Evolutionary conservation across 1,140 invertebrate species (phyloP).

Genomic region (Pseudomyrmex concolor): DNA sequence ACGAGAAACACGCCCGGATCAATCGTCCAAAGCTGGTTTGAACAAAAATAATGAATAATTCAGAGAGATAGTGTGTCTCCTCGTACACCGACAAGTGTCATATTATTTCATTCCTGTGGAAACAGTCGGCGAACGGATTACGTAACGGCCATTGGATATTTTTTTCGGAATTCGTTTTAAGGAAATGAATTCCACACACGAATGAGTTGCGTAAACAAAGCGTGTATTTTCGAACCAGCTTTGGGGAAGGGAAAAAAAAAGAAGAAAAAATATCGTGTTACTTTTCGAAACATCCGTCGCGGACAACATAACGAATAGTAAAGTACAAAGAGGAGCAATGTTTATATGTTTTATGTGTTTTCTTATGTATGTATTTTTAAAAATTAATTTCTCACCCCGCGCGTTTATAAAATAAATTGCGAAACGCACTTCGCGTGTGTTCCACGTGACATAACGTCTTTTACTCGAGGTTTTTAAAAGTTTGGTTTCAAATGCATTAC

Average conservation of each 20-base stretch:
- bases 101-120: constrained; percentile 2
- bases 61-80: not conserved
- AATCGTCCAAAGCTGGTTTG: constrained; percentile 26
- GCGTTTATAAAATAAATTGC: constrained; percentile 4
- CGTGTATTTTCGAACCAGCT: constrained; percentile 9
- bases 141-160: not conserved
- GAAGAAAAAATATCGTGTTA: constrained; percentile 52
- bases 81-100: too few relatives aligned
- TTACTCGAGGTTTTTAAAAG: not conserved
- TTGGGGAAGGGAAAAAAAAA: not conserved
- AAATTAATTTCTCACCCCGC: not conserved
- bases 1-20: not conserved
- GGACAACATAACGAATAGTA: not conserved
- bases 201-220: constrained; percentile 34
- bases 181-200: not conserved
- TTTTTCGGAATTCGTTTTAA: constrained; percentile 21
- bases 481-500: not conserved
- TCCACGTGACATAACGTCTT: too few relatives aligned
- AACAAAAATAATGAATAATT: not conserved
- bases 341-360: not conserved
- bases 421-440: not conserved
- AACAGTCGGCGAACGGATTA: constrained; percentile 3
- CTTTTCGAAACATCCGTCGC: not conserved
- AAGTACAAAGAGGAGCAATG: constrained; percentile 33
- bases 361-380: not conserved